phyloP scores from a whole-genome alignment of 2,113 vertebrate species.

The Amblyopsis rosae region DNA sequence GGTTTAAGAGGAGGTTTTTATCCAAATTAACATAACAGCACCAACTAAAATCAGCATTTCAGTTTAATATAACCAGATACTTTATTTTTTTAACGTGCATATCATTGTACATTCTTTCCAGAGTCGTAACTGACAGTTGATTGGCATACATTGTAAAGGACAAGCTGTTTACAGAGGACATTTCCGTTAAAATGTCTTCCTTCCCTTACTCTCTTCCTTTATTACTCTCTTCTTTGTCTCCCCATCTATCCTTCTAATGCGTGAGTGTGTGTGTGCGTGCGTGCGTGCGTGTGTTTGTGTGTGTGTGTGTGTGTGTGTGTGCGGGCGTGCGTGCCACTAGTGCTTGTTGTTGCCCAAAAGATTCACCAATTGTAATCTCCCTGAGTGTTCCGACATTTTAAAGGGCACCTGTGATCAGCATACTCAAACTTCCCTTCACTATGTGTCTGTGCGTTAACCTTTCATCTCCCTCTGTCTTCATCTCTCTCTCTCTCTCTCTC shows the following conservation, averaged over 20 bases:
- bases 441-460: background rate
- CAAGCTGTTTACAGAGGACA: too few relatives aligned
- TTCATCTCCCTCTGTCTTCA: constrained; percentile 7
- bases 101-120: too few relatives aligned
- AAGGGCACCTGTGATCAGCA: constrained; percentile 49
- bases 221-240: background rate
- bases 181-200: background rate
- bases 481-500: background rate
- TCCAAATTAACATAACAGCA: constrained; percentile 30
- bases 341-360: constrained; percentile 27
- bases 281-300: background rate
- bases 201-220: background rate
- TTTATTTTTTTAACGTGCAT: too few relatives aligned
- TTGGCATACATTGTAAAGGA: too few relatives aligned
- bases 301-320: background rate
- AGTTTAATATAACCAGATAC: too few relatives aligned
- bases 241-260: background rate
- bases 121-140: too few relatives aligned
- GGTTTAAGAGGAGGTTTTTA: constrained; percentile 40
- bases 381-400: constrained; percentile 39
- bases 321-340: background rate
- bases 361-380: constrained; percentile 39
- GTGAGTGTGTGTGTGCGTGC: background rate
- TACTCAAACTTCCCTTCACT: constrained; percentile 14
- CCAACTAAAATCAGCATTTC: background rate